Base-by-base conservation (phyloP, 2,113 vertebrate species). In the Platichthys stellatus region DNA sequence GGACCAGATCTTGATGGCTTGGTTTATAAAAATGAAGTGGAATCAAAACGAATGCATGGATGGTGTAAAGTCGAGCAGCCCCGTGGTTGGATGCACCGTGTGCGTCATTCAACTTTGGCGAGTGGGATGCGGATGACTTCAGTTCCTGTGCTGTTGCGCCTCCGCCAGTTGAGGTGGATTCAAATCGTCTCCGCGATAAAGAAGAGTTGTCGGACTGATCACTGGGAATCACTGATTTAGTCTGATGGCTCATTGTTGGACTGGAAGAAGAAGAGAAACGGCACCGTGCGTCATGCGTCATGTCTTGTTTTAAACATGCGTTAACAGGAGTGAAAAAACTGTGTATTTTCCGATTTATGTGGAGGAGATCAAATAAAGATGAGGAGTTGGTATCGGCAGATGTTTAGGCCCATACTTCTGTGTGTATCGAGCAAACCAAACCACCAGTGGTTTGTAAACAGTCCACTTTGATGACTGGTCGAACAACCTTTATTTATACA, bases 1-100 rank as follows among this genome's bases (percentile, higher is more conserved):
- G 81, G 82, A 88, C 81, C 66, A 86, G 89, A 69, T 86, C 87
- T 13, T 92, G 90, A 92, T 18, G 10, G 28, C 1, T 7, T 5
- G 5, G 5, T 21, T 31, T 7, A 7, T 20, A 24, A 26, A 38
- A 15, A 20, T 2, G 0, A 0, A 0, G 14, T 11, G 14, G 56
- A 66, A 21, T 31, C 1, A 8, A 35, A 26, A 21, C 0, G 20
- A 63, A 11, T 57, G 60, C 1, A 24, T 51, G 10, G 20, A 21
- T 40, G n/a, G 51, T 72, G 49, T 66, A 21, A 78, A 45, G 26
- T 43, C 60, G 11, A 31, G 66, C 26, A 2, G 4, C 7, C 14
- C 5, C 12, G 15, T 47, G 45, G 54, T 3, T 3, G 69, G 69
- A 67, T 51, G 69, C 61, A 23, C 31, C 20, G 23, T 24, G 18